These are phyloP conservation scores for Rhyacophila brunnea DNA, from an alignment of 1,140 invertebrate species.

Conservation along the genomic window DNA sequence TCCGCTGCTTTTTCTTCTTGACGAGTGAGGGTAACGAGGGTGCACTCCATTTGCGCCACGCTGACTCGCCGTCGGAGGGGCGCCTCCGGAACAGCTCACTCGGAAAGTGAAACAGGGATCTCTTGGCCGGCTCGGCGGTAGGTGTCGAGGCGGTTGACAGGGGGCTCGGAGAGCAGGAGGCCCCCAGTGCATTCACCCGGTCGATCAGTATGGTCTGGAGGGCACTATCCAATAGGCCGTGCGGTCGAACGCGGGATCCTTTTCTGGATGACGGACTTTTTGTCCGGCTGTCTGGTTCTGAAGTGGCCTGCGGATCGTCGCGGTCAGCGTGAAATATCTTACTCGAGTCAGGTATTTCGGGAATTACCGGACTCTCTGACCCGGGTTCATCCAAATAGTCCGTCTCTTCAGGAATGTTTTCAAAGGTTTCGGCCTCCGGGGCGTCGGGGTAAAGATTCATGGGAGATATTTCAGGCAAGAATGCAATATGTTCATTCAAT, in stretches of 20 bases:
- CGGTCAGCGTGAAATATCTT: background rate
- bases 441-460: too few species aligned
- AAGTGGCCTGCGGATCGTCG: too few species aligned
- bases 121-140: slow-evolving; percentile 3
- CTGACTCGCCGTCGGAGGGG: slow-evolving; percentile 12
- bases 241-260: slow-evolving; percentile 8
- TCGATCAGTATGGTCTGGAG: slow-evolving; percentile 37
- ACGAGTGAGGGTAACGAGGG: slow-evolving; percentile 13
- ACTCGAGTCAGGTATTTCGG: background rate
- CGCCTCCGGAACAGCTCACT: slow-evolving; percentile 21
- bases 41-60: slow-evolving; percentile 7
- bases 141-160: slow-evolving; percentile 2
- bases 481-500: too few species aligned
- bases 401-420: too few species aligned
- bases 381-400: too few species aligned
- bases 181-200: slow-evolving; percentile 21
- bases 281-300: too few species aligned
- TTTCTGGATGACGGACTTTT: slow-evolving; percentile 5
- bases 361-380: background rate
- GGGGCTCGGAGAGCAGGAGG: slow-evolving; percentile 8
- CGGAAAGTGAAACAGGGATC: slow-evolving; percentile 32
- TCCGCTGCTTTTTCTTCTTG: slow-evolving; percentile 33
- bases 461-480: too few species aligned
- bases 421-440: too few species aligned
- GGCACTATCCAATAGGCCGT: slow-evolving; percentile 35